These are phyloP conservation scores for Onychostruthus taczanowskii DNA, from an alignment of 2,113 vertebrate species.

Conservation along the genomic window DNA sequence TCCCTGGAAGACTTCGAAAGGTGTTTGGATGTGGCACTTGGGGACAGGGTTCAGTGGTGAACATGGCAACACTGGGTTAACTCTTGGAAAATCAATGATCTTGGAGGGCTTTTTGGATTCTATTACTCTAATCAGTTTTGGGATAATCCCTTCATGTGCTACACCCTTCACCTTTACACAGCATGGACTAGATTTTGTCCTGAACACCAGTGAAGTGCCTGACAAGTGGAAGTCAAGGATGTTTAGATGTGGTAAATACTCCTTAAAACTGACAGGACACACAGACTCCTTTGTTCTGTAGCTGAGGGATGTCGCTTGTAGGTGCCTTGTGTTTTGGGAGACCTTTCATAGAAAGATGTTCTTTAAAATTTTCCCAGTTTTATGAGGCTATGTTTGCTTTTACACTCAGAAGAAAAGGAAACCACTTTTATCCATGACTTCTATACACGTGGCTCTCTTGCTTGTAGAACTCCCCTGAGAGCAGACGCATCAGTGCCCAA, in stretches of 20 bases:
- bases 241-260: neutral
- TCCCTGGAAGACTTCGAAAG: neutral
- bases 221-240: neutral
- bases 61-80: neutral
- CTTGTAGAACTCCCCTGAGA: neutral
- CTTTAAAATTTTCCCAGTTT: neutral
- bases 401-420: neutral
- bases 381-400: neutral
- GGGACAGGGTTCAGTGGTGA: neutral
- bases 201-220: neutral
- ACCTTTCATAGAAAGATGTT: neutral
- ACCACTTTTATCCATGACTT: neutral
- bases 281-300: neutral
- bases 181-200: neutral
- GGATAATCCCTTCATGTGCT: neutral
- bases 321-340: neutral
- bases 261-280: neutral
- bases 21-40: neutral
- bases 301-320: neutral
- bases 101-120: neutral
- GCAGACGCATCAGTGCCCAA: neutral
- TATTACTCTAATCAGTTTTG: neutral
- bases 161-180: neutral
- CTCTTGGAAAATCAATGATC: neutral
- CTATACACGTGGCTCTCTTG: rapidly evolving